Conservation (phyloP, 2,888 invertebrate species). For the Microplitis manilae region DNA sequence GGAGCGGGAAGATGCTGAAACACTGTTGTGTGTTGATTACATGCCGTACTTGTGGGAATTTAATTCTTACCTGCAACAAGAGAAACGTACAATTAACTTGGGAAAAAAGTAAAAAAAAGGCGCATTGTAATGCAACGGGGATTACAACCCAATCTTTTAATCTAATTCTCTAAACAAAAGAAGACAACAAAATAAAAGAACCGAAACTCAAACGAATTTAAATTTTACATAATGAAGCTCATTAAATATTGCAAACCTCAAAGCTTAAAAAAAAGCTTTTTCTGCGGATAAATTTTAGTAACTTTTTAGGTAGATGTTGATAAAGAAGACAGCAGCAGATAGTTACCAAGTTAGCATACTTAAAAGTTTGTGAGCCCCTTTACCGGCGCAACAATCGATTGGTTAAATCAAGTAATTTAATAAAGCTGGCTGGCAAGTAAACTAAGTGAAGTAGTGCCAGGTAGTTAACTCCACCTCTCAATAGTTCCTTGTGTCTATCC, state of each 20-base stretch:
- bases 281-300: too few relatives aligned
- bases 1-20: constrained; percentile 34
- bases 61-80: constrained; percentile 63
- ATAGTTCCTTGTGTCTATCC: background rate
- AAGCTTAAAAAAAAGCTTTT: too few relatives aligned
- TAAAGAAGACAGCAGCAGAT: constrained; percentile 1
- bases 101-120: constrained; percentile 27
- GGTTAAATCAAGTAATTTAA: constrained; percentile 1
- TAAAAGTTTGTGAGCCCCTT: background rate
- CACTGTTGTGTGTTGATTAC: constrained; percentile 33
- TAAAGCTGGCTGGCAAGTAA: background rate
- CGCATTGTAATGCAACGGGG: constrained; percentile 32
- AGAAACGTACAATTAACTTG: constrained; percentile 51
- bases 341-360: background rate
- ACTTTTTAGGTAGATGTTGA: background rate
- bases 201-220: too few relatives aligned
- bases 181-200: too few relatives aligned
- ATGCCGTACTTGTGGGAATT: constrained; percentile 34
- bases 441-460: background rate
- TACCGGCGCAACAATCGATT: constrained; percentile 17
- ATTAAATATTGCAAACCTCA: too few relatives aligned
- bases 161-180: background rate
- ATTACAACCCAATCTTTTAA: constrained; percentile 6
- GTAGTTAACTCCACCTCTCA: background rate
- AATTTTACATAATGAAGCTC: too few relatives aligned